Evolutionary conservation across 2,113 vertebrate species (phyloP).

Genomic region (Mellivora capensis): DNA sequence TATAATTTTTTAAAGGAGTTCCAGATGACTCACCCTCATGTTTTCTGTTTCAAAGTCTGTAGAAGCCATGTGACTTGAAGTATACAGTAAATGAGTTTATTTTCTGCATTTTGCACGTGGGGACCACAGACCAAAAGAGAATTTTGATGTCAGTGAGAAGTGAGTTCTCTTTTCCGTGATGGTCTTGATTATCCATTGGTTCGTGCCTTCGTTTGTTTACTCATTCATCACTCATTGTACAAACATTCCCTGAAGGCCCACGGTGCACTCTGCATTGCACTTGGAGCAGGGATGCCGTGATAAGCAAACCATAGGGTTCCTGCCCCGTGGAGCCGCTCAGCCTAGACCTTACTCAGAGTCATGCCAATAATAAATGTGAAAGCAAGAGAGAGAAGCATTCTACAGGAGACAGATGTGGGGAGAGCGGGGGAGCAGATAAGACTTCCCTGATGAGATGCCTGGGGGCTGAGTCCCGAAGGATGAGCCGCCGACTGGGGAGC

Average conservation of each 20-base stretch:
- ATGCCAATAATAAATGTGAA: neutral
- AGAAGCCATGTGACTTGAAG: neutral
- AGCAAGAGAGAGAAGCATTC: neutral
- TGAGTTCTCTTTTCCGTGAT: neutral
- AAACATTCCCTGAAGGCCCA: neutral
- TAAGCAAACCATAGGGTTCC: neutral
- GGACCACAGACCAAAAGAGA: neutral
- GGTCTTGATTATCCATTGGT: neutral
- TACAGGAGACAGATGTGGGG: neutral
- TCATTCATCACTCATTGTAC: neutral
- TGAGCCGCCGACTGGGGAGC: neutral
- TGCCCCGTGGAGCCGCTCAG: neutral
- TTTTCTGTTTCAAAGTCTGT: constrained; percentile 13
- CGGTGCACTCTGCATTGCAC: neutral
- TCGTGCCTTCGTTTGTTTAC: neutral
- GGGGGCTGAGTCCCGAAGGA: neutral
- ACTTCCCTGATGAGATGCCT: neutral
- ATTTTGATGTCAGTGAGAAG: neutral
- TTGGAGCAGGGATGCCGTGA: neutral
- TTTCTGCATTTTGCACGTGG: neutral
- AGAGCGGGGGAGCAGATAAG: neutral
- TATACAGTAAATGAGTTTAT: neutral
- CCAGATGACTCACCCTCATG: constrained; percentile 9
- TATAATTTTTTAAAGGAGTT: constrained; percentile 19
- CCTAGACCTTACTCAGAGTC: neutral